phyloP scores from a whole-genome alignment of 1,140 invertebrate species.

The Panagrolaimus sp. region DNA sequence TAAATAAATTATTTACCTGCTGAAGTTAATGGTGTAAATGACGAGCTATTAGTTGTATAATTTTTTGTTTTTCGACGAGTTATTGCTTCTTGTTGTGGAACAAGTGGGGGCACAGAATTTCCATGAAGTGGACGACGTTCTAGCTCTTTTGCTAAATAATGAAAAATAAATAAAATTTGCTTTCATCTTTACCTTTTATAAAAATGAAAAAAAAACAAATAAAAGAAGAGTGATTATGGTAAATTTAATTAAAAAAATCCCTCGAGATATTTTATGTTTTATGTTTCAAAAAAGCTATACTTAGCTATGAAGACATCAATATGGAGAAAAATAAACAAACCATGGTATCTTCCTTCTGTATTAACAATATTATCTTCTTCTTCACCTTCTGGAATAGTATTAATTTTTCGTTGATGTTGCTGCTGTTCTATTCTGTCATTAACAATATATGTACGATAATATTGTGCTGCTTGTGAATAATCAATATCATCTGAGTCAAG shows the following conservation, averaged over 20 bases:
- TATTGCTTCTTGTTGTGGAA: constrained; percentile 18
- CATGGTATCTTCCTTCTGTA: constrained; percentile 31
- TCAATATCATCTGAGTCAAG: constrained; percentile 51
- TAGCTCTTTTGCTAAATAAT: constrained; percentile 30
- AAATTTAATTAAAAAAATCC: constrained; percentile 4
- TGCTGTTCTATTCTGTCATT: constrained; percentile 31
- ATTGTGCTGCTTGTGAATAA: constrained; percentile 38
- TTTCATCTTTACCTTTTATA: background rate
- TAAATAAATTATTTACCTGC: too few species aligned
- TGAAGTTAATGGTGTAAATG: too few species aligned
- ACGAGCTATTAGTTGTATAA: too few species aligned
- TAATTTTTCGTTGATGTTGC: constrained; percentile 41
- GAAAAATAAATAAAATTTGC: constrained; percentile 1
- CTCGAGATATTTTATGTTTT: too few species aligned
- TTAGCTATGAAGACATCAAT: background rate
- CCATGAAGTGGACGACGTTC: constrained; percentile 39
- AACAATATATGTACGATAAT: constrained; percentile 31
- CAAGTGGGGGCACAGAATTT: constrained; percentile 33
- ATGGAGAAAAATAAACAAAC: constrained; percentile 16
- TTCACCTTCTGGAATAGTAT: constrained; percentile 56
- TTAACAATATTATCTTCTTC: constrained; percentile 42
- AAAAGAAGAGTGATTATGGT: background rate
- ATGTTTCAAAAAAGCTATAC: too few species aligned
- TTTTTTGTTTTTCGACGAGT: too few species aligned
- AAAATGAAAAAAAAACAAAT: background rate